Evolutionary conservation across 2,113 vertebrate genomes (phyloP).

Genomic region (Cyprinodon brontotheroides): DNA sequence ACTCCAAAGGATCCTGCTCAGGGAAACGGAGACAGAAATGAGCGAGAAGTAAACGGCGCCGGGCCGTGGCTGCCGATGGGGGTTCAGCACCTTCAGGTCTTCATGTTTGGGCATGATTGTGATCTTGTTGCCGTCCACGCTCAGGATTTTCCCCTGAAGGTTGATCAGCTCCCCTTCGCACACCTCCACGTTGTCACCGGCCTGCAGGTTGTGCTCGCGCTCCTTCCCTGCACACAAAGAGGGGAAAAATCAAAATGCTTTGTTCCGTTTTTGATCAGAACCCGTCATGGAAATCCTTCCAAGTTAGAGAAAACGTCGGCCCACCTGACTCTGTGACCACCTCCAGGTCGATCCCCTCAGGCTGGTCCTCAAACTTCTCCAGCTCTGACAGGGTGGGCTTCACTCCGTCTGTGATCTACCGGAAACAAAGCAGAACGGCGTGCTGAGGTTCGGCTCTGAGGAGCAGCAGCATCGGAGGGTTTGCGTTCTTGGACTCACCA

Average conservation of each 20-base stretch:
- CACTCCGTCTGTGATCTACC: conserved; percentile 93
- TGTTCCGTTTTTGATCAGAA: no score
- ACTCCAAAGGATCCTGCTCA: conserved; percentile 91
- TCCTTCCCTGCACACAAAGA: conserved; percentile 85
- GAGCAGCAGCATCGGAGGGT: background rate
- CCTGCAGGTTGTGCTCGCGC: conserved; percentile 93
- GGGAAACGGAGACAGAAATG: no score
- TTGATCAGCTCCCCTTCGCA: conserved; percentile 97
- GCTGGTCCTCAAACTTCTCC: conserved; percentile 96
- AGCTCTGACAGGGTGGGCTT: conserved; percentile 94
- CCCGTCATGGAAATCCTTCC: background rate
- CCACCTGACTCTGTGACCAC: conserved; percentile 93
- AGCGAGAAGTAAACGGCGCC: background rate
- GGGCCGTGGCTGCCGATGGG: no score
- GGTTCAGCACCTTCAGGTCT: conserved; percentile 87
- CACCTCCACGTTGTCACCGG: conserved; percentile 95
- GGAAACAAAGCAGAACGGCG: background rate
- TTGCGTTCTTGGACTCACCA: conserved; percentile 80
- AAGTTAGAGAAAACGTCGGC: no score
- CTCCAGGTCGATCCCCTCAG: conserved; percentile 94
- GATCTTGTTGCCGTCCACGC: conserved; percentile 96
- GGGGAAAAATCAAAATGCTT: no score
- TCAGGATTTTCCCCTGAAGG: conserved; percentile 94
- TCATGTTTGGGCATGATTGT: conserved; percentile 98
- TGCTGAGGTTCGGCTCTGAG: background rate